Percentiles rank a stretch among this genome's conserved stretches.
phyloP scores from a whole-genome alignment of 1,140 invertebrate genomes.

The Monochamus saltuarius region DNA sequence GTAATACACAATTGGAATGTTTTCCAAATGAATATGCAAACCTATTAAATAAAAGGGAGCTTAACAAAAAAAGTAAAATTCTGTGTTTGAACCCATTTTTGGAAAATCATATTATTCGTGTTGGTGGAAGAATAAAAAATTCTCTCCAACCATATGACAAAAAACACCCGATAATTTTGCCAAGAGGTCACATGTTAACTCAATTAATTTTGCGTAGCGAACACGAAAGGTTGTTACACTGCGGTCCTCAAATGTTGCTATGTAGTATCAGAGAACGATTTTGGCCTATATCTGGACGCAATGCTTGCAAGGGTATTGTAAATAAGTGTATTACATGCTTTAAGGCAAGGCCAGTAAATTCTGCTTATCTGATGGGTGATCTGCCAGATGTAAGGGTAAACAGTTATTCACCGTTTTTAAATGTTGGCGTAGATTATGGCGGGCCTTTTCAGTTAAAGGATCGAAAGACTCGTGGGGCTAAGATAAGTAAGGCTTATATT shows the following conservation, averaged over 20 bases:
- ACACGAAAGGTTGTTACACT: conserved; percentile 38
- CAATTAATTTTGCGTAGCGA: conserved; percentile 23
- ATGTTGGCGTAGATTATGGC: conserved; percentile 13
- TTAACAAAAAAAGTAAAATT: conserved; percentile 19
- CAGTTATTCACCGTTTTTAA: conserved; percentile 34
- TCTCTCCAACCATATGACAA: conserved; percentile 20
- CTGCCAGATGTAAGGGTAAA: conserved; percentile 10
- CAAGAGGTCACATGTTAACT: conserved; percentile 27
- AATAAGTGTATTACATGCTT: conserved; percentile 18
- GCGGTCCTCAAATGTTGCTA: conserved; percentile 35
- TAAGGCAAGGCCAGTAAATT: conserved; percentile 24
- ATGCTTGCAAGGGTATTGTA: conserved; percentile 14
- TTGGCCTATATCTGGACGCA: conserved; percentile 31
- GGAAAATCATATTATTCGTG: conserved; percentile 34
- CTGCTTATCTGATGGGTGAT: conserved; percentile 20
- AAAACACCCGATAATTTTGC: conserved; percentile 35
- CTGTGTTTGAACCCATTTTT: conserved; percentile 28
- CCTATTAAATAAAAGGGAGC: conserved; percentile 14
- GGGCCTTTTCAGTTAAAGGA: conserved; percentile 19
- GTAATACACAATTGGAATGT: conserved; percentile 17
- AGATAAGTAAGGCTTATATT: conserved; percentile 25
- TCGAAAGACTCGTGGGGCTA: conserved; percentile 6
- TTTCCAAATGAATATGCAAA: conserved; percentile 20
- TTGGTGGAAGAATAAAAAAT: conserved; percentile 38
- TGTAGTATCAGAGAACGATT: conserved; percentile 22